Percentiles rank a stretch among this genome's conserved stretches.
phyloP scores from a whole-genome alignment of 2,797 vertebrate genomes.

The Pteronotus mesoamericanus region DNA sequence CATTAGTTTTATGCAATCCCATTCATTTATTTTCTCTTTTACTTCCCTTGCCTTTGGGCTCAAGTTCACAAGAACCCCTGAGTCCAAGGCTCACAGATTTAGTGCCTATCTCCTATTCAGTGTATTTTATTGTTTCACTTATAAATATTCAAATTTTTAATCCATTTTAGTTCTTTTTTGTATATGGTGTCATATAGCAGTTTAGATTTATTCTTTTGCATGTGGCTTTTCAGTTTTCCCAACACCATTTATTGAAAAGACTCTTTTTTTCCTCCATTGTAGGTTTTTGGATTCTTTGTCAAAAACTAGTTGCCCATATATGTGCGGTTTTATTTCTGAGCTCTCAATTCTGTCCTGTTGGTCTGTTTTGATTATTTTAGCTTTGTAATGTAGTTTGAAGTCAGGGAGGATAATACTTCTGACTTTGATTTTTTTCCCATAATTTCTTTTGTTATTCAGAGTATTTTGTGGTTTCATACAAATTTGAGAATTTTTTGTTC shows the following conservation, averaged over 20 bases:
- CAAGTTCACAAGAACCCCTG: neutral
- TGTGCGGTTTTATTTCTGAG: too few relatives aligned
- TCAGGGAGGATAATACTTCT: too few relatives aligned
- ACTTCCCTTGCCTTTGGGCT: neutral
- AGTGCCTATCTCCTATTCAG: neutral
- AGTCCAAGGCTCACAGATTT: neutral
- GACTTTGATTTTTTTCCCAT: too few relatives aligned
- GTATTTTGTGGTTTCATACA: neutral
- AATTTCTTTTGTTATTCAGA: too few relatives aligned
- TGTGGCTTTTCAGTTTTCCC: neutral
- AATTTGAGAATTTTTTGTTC: neutral
- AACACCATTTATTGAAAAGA: neutral
- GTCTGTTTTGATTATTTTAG: too few relatives aligned
- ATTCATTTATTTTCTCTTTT: neutral
- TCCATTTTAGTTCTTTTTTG: neutral
- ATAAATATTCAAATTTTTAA: neutral
- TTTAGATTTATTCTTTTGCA: neutral
- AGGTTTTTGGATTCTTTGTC: neutral
- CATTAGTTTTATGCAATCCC: neutral
- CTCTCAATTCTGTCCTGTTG: too few relatives aligned
- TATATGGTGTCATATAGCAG: neutral
- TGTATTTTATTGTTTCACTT: neutral
- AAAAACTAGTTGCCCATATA: neutral
- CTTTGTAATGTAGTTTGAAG: too few relatives aligned
- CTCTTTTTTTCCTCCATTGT: neutral